Conservation (phyloP, 1,140 invertebrate genomes). For the Nixonia krombeini region DNA sequence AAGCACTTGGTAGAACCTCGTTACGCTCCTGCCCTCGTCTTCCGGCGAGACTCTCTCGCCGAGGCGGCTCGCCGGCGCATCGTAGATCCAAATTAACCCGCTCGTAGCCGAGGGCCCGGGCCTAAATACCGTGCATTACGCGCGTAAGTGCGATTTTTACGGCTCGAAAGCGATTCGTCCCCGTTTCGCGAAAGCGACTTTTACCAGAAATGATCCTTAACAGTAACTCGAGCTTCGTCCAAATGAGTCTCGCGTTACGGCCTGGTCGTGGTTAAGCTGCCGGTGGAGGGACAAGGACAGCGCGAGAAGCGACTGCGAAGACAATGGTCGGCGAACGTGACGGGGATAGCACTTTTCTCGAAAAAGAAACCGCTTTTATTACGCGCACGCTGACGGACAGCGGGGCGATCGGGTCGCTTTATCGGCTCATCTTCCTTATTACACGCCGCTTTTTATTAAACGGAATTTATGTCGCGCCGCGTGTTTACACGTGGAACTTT, state of each 20-base stretch:
- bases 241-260: constrained; percentile 14
- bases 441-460: too few species aligned
- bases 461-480: too few species aligned
- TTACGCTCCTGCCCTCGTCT: too few species aligned
- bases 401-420: constrained; percentile 58
- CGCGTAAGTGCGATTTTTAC: constrained; percentile 35
- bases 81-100: constrained; percentile 21
- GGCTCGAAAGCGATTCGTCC: constrained; percentile 15
- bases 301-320: constrained; percentile 13
- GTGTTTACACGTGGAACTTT: too few species aligned
- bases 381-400: constrained; percentile 51
- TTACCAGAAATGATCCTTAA: constrained; percentile 31
- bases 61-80: constrained; percentile 9
- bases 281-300: too few species aligned
- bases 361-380: constrained; percentile 58
- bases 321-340: constrained; percentile 45
- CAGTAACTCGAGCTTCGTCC: too few species aligned
- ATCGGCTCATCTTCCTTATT: constrained; percentile 53
- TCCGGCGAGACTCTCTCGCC: too few species aligned
- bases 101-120: constrained; percentile 2
- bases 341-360: constrained; percentile 27
- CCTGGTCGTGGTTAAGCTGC: too few species aligned
- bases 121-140: constrained; percentile 18
- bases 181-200: constrained; percentile 33
- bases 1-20: too few species aligned